Conservation (phyloP, 2,797 vertebrate species). For the Clarias laeviceps region DNA sequence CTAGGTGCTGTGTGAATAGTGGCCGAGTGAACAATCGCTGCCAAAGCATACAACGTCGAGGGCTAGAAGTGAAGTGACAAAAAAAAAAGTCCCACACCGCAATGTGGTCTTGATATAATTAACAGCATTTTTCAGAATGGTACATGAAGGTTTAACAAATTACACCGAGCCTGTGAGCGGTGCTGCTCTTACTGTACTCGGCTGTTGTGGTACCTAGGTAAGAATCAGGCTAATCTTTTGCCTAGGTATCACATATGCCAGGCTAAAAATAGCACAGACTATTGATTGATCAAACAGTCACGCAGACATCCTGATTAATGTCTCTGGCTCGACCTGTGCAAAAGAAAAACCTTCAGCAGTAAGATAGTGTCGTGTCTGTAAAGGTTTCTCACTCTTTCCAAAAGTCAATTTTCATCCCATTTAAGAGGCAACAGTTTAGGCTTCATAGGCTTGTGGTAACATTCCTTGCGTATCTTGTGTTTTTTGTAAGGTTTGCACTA, state of each 20-base stretch:
- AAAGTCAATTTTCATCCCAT: neutral
- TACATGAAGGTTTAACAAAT: neutral
- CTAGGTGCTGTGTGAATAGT: slow-evolving; percentile 46
- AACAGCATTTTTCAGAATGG: neutral
- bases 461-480: neutral
- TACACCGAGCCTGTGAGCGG: too few relatives aligned
- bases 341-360: neutral
- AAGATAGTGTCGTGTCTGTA: neutral
- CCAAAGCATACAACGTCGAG: neutral
- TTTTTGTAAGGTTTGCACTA: neutral
- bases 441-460: neutral
- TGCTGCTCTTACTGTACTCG: too few relatives aligned
- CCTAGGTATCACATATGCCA: neutral
- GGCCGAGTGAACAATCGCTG: slow-evolving; percentile 35
- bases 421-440: neutral
- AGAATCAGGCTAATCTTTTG: neutral
- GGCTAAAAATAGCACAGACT: neutral
- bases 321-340: neutral
- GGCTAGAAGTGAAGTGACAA: neutral
- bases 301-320: slow-evolving; percentile 21
- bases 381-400: neutral
- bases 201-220: neutral
- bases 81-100: neutral
- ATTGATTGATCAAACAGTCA: slow-evolving; percentile 10
- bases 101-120: neutral